A percentile compares a stretch with the other conserved stretches of the same genome.
Evolutionary conservation across 2,113 vertebrate genomes (phyloP).

Genomic region (Grantiella picta): DNA sequence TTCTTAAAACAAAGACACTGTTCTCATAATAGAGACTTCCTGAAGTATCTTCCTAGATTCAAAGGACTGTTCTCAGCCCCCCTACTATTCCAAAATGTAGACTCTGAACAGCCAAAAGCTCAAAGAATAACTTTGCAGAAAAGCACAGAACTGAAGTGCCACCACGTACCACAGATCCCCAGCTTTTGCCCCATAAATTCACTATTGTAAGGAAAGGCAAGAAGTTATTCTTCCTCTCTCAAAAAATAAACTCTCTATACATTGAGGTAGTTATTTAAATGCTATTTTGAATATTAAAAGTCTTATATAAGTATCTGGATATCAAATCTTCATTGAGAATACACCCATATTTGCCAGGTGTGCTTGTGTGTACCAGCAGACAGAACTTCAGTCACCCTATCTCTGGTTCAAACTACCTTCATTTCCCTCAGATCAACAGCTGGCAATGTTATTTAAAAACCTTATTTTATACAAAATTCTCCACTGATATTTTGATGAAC

Average conservation of each 20-base stretch:
- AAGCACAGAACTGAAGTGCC: not conserved
- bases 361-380: not conserved
- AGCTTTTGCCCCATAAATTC: not conserved
- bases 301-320: not conserved
- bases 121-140: not conserved
- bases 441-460: not conserved
- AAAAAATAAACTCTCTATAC: not conserved
- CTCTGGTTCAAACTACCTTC: not conserved
- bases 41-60: not conserved
- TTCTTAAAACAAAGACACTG: not conserved
- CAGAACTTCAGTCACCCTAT: not conserved
- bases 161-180: not conserved
- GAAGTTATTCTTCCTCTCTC: not conserved
- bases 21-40: not conserved
- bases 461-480: not conserved
- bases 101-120: not conserved
- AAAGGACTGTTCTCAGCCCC: not conserved
- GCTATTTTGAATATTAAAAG: not conserved
- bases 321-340: not conserved
- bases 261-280: not conserved
- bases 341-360: not conserved
- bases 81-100: not conserved
- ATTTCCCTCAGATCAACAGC: not conserved
- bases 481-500: not conserved
- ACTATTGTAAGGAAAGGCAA: not conserved